A percentile compares a stretch with the other conserved stretches of the same genome.
phyloP scores from a whole-genome alignment of 2,113 vertebrate genomes.

The Phyllostomus hastatus region DNA sequence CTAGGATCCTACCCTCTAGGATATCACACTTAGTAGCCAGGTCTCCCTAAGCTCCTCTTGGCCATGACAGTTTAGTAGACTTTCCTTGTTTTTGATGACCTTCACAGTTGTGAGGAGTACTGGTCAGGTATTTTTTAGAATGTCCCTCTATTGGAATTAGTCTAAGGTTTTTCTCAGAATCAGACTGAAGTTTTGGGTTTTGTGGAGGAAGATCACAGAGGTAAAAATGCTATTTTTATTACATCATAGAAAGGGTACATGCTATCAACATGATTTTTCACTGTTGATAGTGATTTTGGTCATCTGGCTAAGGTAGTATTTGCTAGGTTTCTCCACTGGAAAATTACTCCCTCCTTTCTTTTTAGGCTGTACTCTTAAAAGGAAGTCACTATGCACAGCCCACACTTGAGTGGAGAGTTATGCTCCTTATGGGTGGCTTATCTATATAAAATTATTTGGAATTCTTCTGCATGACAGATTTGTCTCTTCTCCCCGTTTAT shows the following conservation, averaged over 20 bases:
- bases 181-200: background rate
- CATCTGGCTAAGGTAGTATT: background rate
- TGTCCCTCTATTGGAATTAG: background rate
- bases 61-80: background rate
- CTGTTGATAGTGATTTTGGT: background rate
- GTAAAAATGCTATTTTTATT: background rate
- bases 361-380: background rate
- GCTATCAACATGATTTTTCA: background rate
- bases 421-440: background rate
- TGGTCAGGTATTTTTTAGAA: background rate
- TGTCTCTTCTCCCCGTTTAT: background rate
- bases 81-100: background rate
- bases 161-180: background rate
- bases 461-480: background rate
- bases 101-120: background rate
- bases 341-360: background rate
- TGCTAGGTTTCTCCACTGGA: background rate
- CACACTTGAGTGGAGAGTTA: background rate
- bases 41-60: background rate
- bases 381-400: background rate
- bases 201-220: background rate
- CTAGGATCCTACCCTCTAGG: background rate
- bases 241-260: background rate
- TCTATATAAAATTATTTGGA: background rate
- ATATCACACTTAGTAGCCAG: background rate